Percentiles rank a stretch among this genome's conserved stretches.
Evolutionary conservation across 2,797 vertebrate species (phyloP).

Genomic region (Muraenolepis orangiensis): DNA sequence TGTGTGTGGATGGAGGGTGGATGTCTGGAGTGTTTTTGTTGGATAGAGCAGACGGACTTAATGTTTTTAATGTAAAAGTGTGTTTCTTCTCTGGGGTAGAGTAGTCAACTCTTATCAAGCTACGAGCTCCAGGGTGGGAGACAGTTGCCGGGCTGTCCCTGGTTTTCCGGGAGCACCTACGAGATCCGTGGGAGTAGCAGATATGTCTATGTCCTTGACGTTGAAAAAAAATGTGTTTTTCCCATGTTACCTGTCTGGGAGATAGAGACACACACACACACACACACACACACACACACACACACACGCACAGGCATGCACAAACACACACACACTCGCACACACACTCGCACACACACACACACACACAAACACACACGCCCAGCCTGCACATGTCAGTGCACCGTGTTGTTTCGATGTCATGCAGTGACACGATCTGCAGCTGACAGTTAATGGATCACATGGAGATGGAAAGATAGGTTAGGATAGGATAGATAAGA

Average conservation of each 20-base stretch:
- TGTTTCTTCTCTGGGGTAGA: conserved; percentile 21
- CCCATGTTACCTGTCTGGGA: not conserved
- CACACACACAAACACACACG: not conserved
- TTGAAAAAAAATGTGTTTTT: not conserved
- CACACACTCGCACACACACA: no score
- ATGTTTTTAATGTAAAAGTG: conserved; percentile 22
- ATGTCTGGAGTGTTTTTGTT: conserved; percentile 25
- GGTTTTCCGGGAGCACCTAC: no score
- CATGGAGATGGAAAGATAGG: not conserved
- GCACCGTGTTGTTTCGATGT: not conserved
- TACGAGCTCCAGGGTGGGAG: no score
- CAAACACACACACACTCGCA: no score
- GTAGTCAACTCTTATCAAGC: not conserved
- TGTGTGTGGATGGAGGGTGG: not conserved
- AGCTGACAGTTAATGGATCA: not conserved
- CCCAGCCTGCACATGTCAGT: not conserved
- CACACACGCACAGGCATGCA: no score
- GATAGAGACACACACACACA: not conserved
- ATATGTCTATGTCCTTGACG: not conserved
- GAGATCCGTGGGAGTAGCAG: no score
- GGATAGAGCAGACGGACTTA: conserved; percentile 19
- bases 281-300: not conserved
- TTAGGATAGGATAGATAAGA: no score
- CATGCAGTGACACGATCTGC: not conserved
- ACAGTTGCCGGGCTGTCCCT: no score